Conservation (phyloP, 2,888 invertebrate genomes). For the Drosophila trichaetosa region DNA sequence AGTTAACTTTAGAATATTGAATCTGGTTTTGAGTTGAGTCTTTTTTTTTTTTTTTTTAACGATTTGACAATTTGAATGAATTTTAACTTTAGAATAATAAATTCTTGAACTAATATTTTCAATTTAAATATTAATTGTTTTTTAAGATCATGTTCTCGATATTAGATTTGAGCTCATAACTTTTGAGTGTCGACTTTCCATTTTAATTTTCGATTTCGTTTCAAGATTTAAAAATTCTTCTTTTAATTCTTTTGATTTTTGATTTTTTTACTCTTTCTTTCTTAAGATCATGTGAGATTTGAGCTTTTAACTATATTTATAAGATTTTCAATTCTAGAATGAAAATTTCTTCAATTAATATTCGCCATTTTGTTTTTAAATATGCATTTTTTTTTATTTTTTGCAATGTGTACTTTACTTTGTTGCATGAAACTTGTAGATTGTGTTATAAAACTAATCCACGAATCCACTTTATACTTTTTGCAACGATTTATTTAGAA, state of each 20-base stretch:
- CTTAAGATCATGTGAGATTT: neutral
- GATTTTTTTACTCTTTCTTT: neutral
- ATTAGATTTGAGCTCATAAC: neutral
- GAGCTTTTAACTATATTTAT: neutral
- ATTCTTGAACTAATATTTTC: neutral
- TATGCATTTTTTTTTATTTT: neutral
- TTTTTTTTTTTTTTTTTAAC: neutral
- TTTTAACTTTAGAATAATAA: neutral
- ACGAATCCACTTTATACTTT: constrained; percentile 9
- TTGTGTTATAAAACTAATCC: constrained; percentile 9
- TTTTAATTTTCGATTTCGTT: neutral
- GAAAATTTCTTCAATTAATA: neutral
- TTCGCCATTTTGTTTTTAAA: neutral
- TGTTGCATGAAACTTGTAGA: constrained; percentile 10
- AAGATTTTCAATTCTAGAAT: neutral
- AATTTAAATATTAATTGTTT: neutral
- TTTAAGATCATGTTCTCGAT: neutral
- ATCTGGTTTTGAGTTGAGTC: neutral
- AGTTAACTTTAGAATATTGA: neutral
- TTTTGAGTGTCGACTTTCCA: neutral
- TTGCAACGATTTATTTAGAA: constrained; percentile 48
- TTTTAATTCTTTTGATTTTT: too few relatives aligned
- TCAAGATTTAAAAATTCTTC: neutral
- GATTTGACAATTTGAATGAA: neutral
- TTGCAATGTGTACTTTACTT: neutral